Percentiles rank a stretch among this genome's conserved stretches.
Conservation (phyloP, 2,113 vertebrate genomes). For the Miniopterus natalensis region DNA sequence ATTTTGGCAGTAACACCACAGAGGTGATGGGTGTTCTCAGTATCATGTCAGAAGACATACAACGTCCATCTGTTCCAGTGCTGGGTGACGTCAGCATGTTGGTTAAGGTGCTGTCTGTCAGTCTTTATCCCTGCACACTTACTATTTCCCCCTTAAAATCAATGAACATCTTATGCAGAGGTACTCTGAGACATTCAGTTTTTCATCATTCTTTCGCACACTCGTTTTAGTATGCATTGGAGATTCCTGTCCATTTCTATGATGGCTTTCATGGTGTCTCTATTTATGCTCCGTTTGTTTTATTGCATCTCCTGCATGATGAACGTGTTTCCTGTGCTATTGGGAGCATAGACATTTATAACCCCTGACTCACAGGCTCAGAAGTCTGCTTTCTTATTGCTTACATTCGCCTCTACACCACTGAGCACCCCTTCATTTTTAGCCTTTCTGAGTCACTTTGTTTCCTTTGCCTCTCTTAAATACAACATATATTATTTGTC, state of each 20-base stretch:
- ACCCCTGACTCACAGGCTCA: not conserved
- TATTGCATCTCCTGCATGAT: not conserved
- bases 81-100: not conserved
- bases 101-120: not conserved
- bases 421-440: not conserved
- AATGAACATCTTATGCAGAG: not conserved
- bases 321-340: not conserved
- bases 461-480: not conserved
- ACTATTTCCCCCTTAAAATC: constrained; percentile 23
- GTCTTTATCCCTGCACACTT: not conserved
- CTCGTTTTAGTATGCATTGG: not conserved
- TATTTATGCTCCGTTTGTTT: not conserved
- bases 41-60: not conserved
- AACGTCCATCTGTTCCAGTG: not conserved
- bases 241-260: not conserved
- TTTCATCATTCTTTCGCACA: not conserved
- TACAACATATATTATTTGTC: not conserved
- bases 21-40: not conserved
- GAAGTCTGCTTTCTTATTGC: not conserved
- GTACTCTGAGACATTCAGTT: not conserved
- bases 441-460: not conserved
- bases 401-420: not conserved
- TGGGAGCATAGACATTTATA: not conserved
- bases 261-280: not conserved
- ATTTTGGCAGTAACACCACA: not conserved